Base-by-base conservation (phyloP, 1,140 invertebrate genomes). In the Tribolium madens region DNA sequence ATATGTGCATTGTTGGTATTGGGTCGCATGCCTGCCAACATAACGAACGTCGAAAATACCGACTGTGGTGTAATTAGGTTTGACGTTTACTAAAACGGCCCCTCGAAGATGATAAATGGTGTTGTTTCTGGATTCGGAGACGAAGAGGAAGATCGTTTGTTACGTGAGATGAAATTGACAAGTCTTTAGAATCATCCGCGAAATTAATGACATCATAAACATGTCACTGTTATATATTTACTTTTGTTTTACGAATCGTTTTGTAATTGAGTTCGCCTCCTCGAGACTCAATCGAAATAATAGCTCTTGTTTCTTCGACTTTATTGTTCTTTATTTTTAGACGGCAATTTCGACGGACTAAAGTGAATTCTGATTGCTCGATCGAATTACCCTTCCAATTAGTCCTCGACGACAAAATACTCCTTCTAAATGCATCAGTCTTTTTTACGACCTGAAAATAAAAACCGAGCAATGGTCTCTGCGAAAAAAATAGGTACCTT, bases 131-230 rank as follows among this genome's bases (percentile, higher is more conserved):
- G 26, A 12, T 14, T 64, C 7, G 21, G 31, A 64, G 57, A 64
- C 57, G 57, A 64, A 64, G 31, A 26, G 57, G 57, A 36, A 26
- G 52, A 64, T 64, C 57, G 26, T 64, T 64, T 64, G 26, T 64
- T 57, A 57, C 10, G 0, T 12, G 57, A 33, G 26, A 42, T 42
- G 36, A 7, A 64, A 64, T 64, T 64, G 57, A 64, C 57, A 64
- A 64, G 9, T 64, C 57, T 64, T 33, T 12, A 26, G 57, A 18
- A 57, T 57, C 52, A 64, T 64, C 57, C 26, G 57, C 21, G 26
- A 64, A 64, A 64, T 64, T 64, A 64, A 64, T 64, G 57, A 64
- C 57, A 64, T 64, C 57, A 64, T 64, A 33, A 64, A 64, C 21
- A 26, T 64, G 57, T 64, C 57, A 64, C 57, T 64, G 57, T 64